Base-by-base conservation (phyloP, 2,113 vertebrate species). In the Dasyornis broadbenti region DNA sequence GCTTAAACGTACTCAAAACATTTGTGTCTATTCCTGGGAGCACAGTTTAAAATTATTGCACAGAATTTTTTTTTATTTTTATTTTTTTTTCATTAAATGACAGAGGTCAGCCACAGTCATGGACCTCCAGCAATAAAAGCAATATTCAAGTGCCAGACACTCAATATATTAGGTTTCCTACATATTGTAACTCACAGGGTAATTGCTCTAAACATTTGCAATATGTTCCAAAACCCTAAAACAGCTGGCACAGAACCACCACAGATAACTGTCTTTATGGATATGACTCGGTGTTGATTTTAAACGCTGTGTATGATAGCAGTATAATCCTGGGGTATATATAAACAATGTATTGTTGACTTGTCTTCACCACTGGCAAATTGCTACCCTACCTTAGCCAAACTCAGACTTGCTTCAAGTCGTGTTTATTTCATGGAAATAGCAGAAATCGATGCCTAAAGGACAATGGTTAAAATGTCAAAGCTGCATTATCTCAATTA, bases 31-130 rank as follows among this genome's bases (percentile, higher is more conserved):
- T 98, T 98, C 97, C 98, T 98, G 98, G 98, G 97, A 98, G 98
- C 98, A 98, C 97, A 98, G 97, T 98, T 98, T 98, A 98, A 98
- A 98, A 98, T 98, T 98, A 98, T 98, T 98, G 98, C 98, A 98
- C 98, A 98, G 98, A 98, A 93, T 98, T 98, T 97, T 95, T 95
- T 96, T 96, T 97, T 93, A 66, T 96, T 94, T 96, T 97, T 45
- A 18, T 85, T 78, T 97, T 94, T 91, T 97, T 97, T 97, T 92
- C 97, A 98, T 97, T 97, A 98, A 95, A 98, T 95, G 97, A 98
- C 91, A 98, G 97, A 98, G 98, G 98, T 97, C 95, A 97, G 96
- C 92, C 94, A 98, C 86, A 97, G 96, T 97, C 97, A 97, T 97
- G 97, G 96, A 96, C 97, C 98, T 98, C 98, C 89, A 97, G 96